Conservation (phyloP, 2,113 vertebrate genomes). For the Dicaeum eximium region DNA sequence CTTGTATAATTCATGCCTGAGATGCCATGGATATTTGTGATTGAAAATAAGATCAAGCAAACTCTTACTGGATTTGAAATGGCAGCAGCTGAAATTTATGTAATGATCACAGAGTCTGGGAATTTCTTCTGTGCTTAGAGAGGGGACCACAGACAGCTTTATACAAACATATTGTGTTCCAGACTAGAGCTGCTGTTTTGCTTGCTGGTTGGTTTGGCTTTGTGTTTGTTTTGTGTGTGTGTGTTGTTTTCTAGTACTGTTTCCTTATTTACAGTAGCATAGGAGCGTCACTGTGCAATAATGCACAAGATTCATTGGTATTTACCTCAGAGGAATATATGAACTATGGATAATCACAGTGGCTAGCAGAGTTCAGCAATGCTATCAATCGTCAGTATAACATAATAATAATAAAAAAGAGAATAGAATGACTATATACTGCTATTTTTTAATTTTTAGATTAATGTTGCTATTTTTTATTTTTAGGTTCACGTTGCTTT, state of each 20-base stretch:
- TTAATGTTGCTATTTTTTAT: no score
- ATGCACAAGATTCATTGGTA: background rate
- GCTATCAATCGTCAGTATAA: background rate
- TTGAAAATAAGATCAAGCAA: background rate
- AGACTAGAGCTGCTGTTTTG: background rate
- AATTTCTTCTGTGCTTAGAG: background rate
- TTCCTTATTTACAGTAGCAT: background rate
- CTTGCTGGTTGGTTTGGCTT: background rate
- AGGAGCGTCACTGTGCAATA: background rate
- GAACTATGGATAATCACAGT: background rate
- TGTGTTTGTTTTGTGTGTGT: background rate
- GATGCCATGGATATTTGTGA: background rate
- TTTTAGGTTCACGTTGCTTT: background rate
- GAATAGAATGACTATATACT: background rate
- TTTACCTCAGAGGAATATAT: background rate
- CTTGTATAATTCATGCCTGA: background rate
- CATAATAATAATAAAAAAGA: background rate
- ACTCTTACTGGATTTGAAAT: background rate
- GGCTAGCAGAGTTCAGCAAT: background rate
- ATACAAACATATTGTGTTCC: background rate
- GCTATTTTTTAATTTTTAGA: background rate
- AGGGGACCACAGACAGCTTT: background rate
- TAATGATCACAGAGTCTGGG: background rate
- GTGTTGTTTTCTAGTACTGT: background rate
- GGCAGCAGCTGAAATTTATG: background rate